These are phyloP conservation scores for Lates calcarifer DNA, from an alignment of 2,113 vertebrate genomes.

Conservation along the genomic window DNA sequence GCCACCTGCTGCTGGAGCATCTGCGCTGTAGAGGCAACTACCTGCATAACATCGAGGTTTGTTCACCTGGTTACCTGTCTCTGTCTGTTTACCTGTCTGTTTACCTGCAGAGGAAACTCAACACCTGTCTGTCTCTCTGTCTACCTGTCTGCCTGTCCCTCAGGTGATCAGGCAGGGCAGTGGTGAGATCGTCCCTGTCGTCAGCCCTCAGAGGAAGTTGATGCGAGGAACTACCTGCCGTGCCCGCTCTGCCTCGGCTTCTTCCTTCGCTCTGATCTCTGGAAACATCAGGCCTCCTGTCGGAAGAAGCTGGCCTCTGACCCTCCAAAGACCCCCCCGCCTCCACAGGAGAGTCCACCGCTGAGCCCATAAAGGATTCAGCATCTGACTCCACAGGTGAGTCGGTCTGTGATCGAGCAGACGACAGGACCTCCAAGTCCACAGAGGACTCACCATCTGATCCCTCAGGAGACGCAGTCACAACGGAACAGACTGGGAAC, in stretches of 20 bases:
- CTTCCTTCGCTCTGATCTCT: conserved; percentile 69
- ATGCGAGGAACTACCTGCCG: conserved; percentile 66
- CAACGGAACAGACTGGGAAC: background rate
- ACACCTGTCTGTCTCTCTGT: background rate
- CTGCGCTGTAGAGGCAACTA: conserved; percentile 73
- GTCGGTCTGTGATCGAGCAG: background rate
- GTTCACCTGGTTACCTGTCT: background rate
- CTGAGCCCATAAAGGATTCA: background rate
- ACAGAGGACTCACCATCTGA: conserved; percentile 1
- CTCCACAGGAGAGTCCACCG: background rate
- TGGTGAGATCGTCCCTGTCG: conserved; percentile 68
- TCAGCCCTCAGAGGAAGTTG: conserved; percentile 67
- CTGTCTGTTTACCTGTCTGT: background rate
- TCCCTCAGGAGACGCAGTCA: background rate
- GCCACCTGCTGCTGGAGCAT: conserved; percentile 71
- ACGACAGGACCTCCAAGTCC: background rate
- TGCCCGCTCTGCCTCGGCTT: conserved; percentile 73
- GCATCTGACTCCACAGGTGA: background rate
- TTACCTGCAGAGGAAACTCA: background rate
- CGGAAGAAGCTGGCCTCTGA: conserved; percentile 60
- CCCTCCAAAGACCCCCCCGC: background rate
- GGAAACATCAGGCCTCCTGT: conserved; percentile 74
- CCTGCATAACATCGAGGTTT: conserved; percentile 73
- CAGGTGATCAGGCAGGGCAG: conserved; percentile 71
- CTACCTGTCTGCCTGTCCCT: background rate